Evolutionary conservation across 2,888 invertebrate genomes (phyloP), one percentile per base, ranked within the genome.

Genomic region (Parapristionchus giblindavisi): DNA sequence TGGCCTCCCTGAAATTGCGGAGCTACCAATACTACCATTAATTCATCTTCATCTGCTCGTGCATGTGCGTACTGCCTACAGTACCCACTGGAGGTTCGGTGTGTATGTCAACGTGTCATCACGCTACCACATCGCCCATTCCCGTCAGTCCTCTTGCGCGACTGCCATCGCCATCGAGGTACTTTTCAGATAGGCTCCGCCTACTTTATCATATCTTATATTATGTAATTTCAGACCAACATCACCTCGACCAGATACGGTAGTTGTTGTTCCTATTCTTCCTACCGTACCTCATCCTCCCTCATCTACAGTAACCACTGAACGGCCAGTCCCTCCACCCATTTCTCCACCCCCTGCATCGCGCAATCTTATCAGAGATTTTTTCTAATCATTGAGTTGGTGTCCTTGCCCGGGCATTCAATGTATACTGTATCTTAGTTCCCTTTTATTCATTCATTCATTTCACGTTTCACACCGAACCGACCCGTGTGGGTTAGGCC

Each of bases 81-180:
- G n/a, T n/a, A n/a, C n/a, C n/a, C n/a, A n/a, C n/a, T n/a, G n/a
- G n/a, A n/a, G n/a, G n/a, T n/a, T n/a, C n/a, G n/a, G n/a, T n/a
- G n/a, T n/a, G n/a, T n/a, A n/a, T n/a, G n/a, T n/a, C n/a, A n/a
- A n/a, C n/a, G n/a, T n/a, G n/a, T n/a, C n/a, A n/a, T n/a, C n/a
- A n/a, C n/a, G n/a, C n/a, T n/a, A n/a, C 71, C 14, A 71, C 56
- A 36, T 73, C 73, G n/a, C 73, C 73, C 36, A 73, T 73, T 32
- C 73, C 73, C 17, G 73, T 73, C 48, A 60, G 60, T 27, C 73
- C 73, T 29, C 51, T 73, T 21, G 73, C 73, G 4, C 40, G 73
- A 32, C 60, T 29, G 11, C 61, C 73, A 36, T 34, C 17, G 17
- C 3, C n/a, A 38, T 54, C 5, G 14, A 34, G 32, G 70, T 32